Base-by-base conservation (phyloP, 2,888 invertebrate species). In the Archaeoteleia sp. region DNA sequence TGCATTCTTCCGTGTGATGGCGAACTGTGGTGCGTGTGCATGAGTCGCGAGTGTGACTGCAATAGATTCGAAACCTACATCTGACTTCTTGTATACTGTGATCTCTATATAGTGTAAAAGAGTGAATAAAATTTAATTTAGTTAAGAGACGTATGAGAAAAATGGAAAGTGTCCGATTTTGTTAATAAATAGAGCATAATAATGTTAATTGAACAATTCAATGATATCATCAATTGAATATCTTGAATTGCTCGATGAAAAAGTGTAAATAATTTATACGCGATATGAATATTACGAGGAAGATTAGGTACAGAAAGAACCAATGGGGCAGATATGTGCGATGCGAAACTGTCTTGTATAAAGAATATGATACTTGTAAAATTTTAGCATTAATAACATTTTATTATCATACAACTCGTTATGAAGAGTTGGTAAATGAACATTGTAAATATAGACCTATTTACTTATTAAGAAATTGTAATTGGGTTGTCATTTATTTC, bases 41-140 rank as follows among this genome's bases (percentile, higher is more conserved):
- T 51, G 49, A 43, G 53, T 42, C 57, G 73, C 57, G 69, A 77
- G 73, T 70, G 74, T 72, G 75, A 74, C 70, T 76, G 74, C 69
- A 75, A 76, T 75, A 78, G 74, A 77, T 79, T 76, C 71, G 78
- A 78, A 77, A 81, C 76, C 78, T 82, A 76, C 81, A 84, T 84
- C 80, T 83, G 82, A 83, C 83, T 85, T 83, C 81, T 81, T 84
- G 82, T 85, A 82, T 83, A 84, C 85, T 84, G 85, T 85, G 85
- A 84, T 85, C 84, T 85, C 83, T 81, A 76, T 83, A 82, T 80
- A 79, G 77, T 82, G 77, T 74, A 78, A 75, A 70, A 71, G 73
- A 77, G 70, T 72, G 68, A 75, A 74, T 74, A 77, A 71, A 71
- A 74, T 74, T 74, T 73, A 74, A 68, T 69, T 69, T 73, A 74